Conservation (phyloP, 2,113 vertebrate species). For the Tupaia tana region DNA sequence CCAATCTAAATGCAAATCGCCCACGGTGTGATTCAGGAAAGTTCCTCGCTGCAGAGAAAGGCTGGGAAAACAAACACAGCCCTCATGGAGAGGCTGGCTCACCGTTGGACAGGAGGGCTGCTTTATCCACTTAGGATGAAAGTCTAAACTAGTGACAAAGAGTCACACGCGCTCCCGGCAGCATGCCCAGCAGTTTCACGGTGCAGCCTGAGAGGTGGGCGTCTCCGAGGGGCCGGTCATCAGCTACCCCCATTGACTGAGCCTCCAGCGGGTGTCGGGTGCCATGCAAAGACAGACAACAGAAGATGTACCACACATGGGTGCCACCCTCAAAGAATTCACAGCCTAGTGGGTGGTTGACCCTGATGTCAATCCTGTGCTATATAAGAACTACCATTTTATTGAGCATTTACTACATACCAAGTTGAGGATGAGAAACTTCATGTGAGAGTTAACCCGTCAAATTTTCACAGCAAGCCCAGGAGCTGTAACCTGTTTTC, state of each 20-base stretch:
- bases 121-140: conserved; percentile 47
- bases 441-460: not conserved
- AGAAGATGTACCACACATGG: not conserved
- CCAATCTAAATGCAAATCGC: conserved; percentile 88
- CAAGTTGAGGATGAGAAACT: not conserved
- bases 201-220: not conserved
- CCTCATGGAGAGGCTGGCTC: not conserved
- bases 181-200: not conserved
- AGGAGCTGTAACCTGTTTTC: not conserved
- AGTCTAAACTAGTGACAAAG: conserved; percentile 18
- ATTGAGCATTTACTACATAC: not conserved
- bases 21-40: not conserved
- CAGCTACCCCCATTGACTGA: not conserved
- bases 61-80: not conserved
- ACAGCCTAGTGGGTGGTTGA: not conserved
- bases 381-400: not conserved
- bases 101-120: not conserved
- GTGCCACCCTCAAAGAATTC: not conserved
- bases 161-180: not conserved
- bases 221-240: not conserved
- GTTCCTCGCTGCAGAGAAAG: not conserved
- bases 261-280: not conserved
- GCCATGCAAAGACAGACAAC: not conserved
- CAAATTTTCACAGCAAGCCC: not conserved
- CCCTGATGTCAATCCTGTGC: not conserved